Base-by-base conservation (phyloP, 2,888 invertebrate genomes). In the Aricia artaxerxes region DNA sequence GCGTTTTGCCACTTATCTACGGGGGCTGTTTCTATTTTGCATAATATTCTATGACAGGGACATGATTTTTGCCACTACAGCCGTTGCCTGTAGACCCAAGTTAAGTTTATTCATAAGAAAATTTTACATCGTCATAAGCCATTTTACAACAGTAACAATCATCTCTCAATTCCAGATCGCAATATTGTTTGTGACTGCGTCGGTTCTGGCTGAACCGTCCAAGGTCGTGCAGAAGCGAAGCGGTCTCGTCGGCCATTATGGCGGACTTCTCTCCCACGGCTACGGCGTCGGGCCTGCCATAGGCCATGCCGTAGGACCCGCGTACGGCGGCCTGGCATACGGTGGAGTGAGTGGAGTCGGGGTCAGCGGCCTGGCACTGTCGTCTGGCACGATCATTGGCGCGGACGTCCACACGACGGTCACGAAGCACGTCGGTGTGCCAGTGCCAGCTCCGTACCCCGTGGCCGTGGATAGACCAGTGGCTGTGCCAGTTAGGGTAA, bases 381-480 rank as follows among this genome's bases (percentile, higher is more conserved):
- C 79, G 5, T 79, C 81, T 81, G 78, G 82, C 57, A 24, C 77
- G 80, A 86, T 94, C 1, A 90, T 94, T 0, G 94, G 94, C 0
- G 94, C 94, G 77, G 91, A 95, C 81, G 91, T 94, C 1, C 94
- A 94, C 81, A 94, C 94, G 0, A 95, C 94, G 0, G 93, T 95
- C 5, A 94, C 94, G 16, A 93, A 93, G 82, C 94, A 94, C 81
- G 88, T 95, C 4, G 94, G 94, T 1, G 91, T 94, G 0, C 94
- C 94, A 0, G 92, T 94, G 0, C 93, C 94, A 0, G 94, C 94
- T 1, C 94, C 94, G 1, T 94, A 93, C 80, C 93, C 94, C 4
- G 95, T 95, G 0, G 89, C 94, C 11, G 93, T 94, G 0, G 94
- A 94, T 80, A 90, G 93, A 73, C 94, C 94, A 13, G 91, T 91